Evolutionary conservation across 1,140 invertebrate species (phyloP).

Genomic region (Paramacrobiotus metropolitanus): DNA sequence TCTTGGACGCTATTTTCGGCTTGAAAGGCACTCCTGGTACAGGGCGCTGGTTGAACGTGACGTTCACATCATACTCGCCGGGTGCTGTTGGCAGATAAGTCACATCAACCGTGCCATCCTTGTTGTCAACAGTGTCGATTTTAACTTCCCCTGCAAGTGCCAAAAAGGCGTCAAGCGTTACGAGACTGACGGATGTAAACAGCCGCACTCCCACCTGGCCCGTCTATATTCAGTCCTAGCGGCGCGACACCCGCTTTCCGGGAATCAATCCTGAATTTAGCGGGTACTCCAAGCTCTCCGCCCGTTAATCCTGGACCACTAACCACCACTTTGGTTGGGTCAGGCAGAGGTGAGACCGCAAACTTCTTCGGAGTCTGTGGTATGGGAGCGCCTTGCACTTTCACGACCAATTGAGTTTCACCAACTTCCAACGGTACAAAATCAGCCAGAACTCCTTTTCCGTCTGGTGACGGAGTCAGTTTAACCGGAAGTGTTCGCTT

Average conservation of each 20-base stretch:
- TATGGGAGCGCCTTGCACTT: conserved; percentile 35
- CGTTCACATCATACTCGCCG: conserved; percentile 52
- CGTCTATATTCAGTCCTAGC: conserved; percentile 50
- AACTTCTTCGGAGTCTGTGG: conserved; percentile 47
- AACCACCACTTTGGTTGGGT: conserved; percentile 49
- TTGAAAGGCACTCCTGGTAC: conserved; percentile 21
- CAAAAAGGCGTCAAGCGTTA: no score
- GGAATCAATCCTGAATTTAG: conserved; percentile 57
- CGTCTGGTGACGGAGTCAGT: conserved; percentile 54
- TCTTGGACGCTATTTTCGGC: conserved; percentile 20
- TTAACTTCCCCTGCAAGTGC: conserved; percentile 40
- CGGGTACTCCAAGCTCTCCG: conserved; percentile 36
- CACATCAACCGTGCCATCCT: conserved; percentile 47
- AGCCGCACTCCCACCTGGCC: no score
- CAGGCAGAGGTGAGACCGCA: conserved; percentile 44
- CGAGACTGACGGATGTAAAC: no score
- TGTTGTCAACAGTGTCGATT: conserved; percentile 42
- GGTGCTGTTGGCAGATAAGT: conserved; percentile 56
- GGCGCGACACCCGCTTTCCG: conserved; percentile 51
- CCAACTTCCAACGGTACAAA: conserved; percentile 49
- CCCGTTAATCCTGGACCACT: conserved; percentile 44
- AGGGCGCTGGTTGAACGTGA: conserved; percentile 46
- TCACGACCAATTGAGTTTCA: conserved; percentile 34
- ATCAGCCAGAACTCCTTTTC: no score
- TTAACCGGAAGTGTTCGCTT: conserved; percentile 40